Conservation (phyloP, 2,113 vertebrate genomes). For the Pomatorhinus ruficollis region DNA sequence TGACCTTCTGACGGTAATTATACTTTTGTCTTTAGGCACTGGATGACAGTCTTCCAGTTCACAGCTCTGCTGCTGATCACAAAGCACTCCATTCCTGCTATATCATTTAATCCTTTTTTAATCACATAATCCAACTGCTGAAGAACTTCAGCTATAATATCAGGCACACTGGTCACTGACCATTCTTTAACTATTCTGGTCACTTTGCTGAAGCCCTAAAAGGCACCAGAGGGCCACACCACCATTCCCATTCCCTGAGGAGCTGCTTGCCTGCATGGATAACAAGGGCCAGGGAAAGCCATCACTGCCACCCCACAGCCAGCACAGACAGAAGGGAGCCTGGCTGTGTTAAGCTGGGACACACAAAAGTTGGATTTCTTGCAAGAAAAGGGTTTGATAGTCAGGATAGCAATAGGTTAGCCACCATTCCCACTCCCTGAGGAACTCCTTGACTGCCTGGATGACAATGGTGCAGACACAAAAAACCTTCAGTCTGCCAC, state of each 20-base stretch:
- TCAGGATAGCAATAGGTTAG: not conserved
- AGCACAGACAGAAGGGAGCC: not conserved
- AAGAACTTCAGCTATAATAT: not conserved
- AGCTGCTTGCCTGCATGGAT: not conserved
- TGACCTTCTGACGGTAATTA: constrained; percentile 50
- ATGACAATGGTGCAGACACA: not conserved
- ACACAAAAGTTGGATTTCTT: not conserved
- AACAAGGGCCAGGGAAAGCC: not conserved
- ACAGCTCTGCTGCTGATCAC: not conserved
- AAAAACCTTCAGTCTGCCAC: not conserved
- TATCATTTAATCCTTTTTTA: not conserved
- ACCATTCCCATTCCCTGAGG: not conserved
- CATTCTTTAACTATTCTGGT: not conserved
- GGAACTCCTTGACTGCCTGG: not conserved
- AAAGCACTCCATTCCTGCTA: not conserved
- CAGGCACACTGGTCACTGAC: not conserved
- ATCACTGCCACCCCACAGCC: not conserved
- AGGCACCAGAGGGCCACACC: not conserved
- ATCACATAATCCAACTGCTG: not conserved
- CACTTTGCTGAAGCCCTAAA: not conserved
- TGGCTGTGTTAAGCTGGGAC: not conserved
- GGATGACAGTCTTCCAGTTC: constrained; percentile 21
- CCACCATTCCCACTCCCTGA: not conserved
- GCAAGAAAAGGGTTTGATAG: not conserved
- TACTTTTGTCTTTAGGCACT: constrained; percentile 52